phyloP scores from a whole-genome alignment of 1,140 invertebrate genomes.

The Hydropsyche tenuis region DNA sequence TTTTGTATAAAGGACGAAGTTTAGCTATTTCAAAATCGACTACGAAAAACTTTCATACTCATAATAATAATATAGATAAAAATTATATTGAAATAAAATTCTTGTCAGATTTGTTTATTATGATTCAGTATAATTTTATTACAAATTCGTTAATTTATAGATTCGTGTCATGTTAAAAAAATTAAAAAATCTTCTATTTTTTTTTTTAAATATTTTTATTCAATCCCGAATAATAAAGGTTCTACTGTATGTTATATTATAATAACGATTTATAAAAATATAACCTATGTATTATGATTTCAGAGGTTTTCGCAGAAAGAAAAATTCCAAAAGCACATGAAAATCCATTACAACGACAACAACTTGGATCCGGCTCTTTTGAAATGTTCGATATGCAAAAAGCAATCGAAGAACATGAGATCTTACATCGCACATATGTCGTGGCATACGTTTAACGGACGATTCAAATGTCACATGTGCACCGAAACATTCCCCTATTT shows the following conservation, averaged over 20 bases:
- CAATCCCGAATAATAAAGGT: too few relatives aligned
- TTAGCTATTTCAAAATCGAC: too few relatives aligned
- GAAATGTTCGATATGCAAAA: slow-evolving; percentile 57
- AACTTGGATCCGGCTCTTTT: slow-evolving; percentile 56
- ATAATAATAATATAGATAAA: too few relatives aligned
- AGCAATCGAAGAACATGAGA: slow-evolving; percentile 58
- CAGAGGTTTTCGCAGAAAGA: slow-evolving; percentile 59
- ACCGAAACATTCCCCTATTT: slow-evolving; percentile 59
- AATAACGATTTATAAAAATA: slow-evolving; percentile 13
- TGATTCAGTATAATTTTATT: too few relatives aligned
- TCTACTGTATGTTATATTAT: too few relatives aligned
- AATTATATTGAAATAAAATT: too few relatives aligned
- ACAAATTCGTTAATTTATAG: too few relatives aligned
- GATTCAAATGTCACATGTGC: slow-evolving; percentile 61
- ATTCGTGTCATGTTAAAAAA: too few relatives aligned
- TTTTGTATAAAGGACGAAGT: too few relatives aligned
- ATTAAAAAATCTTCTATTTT: background rate
- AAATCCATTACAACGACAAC: slow-evolving; percentile 57
- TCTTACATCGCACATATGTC: slow-evolving; percentile 60
- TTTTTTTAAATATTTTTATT: too few relatives aligned
- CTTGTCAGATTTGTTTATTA: too few relatives aligned
- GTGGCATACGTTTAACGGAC: slow-evolving; percentile 58
- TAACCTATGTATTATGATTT: slow-evolving; percentile 42
- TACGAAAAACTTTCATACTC: too few relatives aligned
- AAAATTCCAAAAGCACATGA: slow-evolving; percentile 61